Base-by-base conservation (phyloP, 2,797 vertebrate genomes). In the Chloroceryle amazona region DNA sequence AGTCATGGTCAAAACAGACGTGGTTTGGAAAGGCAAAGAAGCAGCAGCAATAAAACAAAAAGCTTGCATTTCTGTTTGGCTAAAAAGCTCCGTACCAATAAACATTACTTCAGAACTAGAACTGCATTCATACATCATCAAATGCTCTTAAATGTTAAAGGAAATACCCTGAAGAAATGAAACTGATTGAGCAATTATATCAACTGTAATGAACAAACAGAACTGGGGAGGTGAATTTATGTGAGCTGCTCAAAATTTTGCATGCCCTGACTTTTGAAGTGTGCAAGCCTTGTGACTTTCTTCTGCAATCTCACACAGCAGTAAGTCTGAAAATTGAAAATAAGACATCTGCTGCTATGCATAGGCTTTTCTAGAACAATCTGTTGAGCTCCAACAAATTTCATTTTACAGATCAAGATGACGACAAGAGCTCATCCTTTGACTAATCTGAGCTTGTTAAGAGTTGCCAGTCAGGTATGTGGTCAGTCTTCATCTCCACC, bases 101-200 rank as follows among this genome's bases (percentile, higher is more conserved):
- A 87, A 54, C 6, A 20, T 41, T 37, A 76, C 62, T 92, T 81
- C 92, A 82, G 47, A 76, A 46, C 41, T 67, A 82, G 47, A 76
- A 46, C 41, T 67, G 52, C 6, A 72, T 86, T 96, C 73, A 46
- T 74, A 78, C 33, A 90, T 90, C 75, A 78, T 81, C 74, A 89
- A 74, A 70, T 66, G 41, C 44, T 89, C 54, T 54, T 67, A 72
- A 70, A 7, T 67, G 47, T 61, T 85, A 61, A 76, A 93, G 60
- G 23, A 92, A 92, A 80, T 1, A 1, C 35, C 61, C 35, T 46
- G 80, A 90, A 94, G 80, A 94, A 95, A 83, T 66, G 26, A 72
- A 91, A 78, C 33, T 54, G 65, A 92, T 74, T 81, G 88, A 81
- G 76, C 88, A 92, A 76, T 81, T 94, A 79, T 10, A 86, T 61